A percentile compares a stretch with the other conserved stretches of the same genome.
Conservation (phyloP, 2,888 invertebrate genomes). For the Eupithecia subumbrata region DNA sequence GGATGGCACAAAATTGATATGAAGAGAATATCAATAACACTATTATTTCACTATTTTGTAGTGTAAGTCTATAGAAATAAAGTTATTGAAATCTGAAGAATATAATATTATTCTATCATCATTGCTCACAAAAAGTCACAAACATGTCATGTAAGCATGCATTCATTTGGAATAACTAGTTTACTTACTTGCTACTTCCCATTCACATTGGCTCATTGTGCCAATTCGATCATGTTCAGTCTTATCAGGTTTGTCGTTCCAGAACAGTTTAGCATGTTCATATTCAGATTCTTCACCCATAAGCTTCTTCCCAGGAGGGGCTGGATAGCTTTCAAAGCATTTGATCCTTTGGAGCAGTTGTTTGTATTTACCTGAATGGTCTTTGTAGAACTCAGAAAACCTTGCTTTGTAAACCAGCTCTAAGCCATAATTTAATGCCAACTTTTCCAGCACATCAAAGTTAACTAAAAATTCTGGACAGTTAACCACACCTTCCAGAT, state of each 20-base stretch:
- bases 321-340: conserved; percentile 92
- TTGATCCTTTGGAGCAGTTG: conserved; percentile 90
- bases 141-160: neutral
- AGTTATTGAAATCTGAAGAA: neutral
- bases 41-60: too few relatives aligned
- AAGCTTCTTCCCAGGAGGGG: conserved; percentile 80
- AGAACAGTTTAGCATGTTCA: conserved; percentile 87
- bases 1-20: too few relatives aligned
- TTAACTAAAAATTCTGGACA: conserved; percentile 99
- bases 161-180: neutral
- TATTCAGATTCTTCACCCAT: conserved; percentile 88
- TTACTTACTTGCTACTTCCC: conserved; percentile 95
- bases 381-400: conserved; percentile 92
- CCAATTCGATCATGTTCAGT: conserved; percentile 84
- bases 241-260: conserved; percentile 70
- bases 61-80: too few relatives aligned
- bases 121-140: neutral
- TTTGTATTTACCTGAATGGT: conserved; percentile 76
- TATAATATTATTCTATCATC: neutral
- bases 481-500: conserved; percentile 97
- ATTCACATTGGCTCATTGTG: conserved; percentile 94
- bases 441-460: conserved; percentile 91
- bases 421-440: conserved; percentile 88
- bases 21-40: too few relatives aligned
- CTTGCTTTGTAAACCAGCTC: conserved; percentile 87